Evolutionary conservation across 2,888 invertebrate genomes (phyloP), one percentile per base, ranked within the genome.

Genomic region (Sphaerophoria rueppellii): DNA sequence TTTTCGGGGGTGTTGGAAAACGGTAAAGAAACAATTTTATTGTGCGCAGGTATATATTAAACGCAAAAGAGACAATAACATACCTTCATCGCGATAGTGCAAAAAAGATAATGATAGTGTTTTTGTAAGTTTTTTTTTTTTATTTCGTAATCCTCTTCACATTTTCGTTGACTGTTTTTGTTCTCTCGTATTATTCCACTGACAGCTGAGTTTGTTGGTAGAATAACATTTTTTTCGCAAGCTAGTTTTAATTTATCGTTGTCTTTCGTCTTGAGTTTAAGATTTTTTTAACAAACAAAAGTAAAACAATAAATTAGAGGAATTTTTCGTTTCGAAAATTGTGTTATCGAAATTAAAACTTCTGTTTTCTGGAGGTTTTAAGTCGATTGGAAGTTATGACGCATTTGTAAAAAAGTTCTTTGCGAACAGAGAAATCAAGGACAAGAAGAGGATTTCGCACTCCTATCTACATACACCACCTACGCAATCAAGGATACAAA

Each of bases 141-240:
- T 65, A 85, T 85, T 85, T 85, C 85, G 70, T 81, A 85, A 81
- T 81, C 73, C 58, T 77, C 43, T 43, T 43, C 73, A 73, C 70
- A 70, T 75, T 76, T 80, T 77, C 81, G 69, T 65, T 85, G 72
- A 37, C 34, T 48, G 55, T 24, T 48, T 11, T 65, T 57, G 69
- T 76, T 9, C 9, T 9, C 40, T 40, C 40, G 40, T 43, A 61
- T 73, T 76, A 63, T 50, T 61, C 72, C 52, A 75, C 72, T 81
- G 85, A 85, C 85, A 85, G 85, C 85, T 85, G 76, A 85, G 76
- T 77, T 85, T 70, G 76, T 85, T 81, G 80, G 75, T 75, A 75
- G 79, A 50, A 65, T 35, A 71, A 57, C 46, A 32, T 73, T 72
- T 63, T 75, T 57, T 85, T 67, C 54, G 35, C 67, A 24, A 35